Base-by-base conservation (phyloP, 37 sponge, comb jelly and placozoan genomes). In the Oscarella lobularis region DNA sequence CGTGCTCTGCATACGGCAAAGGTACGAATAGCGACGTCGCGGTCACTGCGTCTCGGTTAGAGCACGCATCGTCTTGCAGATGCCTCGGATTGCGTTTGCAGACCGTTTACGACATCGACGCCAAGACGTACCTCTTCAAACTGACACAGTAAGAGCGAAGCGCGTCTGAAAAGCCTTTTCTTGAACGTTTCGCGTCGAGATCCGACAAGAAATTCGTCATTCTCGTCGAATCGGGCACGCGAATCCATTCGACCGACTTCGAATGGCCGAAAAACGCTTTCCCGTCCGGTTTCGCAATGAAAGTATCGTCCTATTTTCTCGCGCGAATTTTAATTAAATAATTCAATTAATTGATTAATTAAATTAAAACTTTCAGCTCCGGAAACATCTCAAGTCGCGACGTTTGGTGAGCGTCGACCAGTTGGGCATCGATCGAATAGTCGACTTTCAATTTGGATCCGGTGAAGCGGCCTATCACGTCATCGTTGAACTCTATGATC, bases 281-380 rank as follows among this genome's bases (percentile, higher is more conserved):
- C 60, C 99, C 99, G 0, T 98, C 99, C 36, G 87, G 89, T 9
- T 98, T 98, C 77, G 80, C 92, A 36, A 90, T 94, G 89, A 98
- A 98, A 76, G 90, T 85, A 60, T n/a, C n/a, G n/a, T n/a, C n/a
- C n/a, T n/a, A n/a, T n/a, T n/a, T n/a, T n/a, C n/a, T n/a, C n/a
- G n/a, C n/a, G n/a, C n/a, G n/a, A n/a, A n/a, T n/a, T n/a, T n/a
- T n/a, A n/a, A n/a, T n/a, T n/a, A n/a, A n/a, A n/a, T n/a, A n/a
- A n/a, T n/a, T n/a, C n/a, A n/a, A n/a, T n/a, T n/a, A n/a, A n/a
- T n/a, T n/a, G n/a, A n/a, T n/a, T n/a, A n/a, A n/a, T n/a, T n/a
- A n/a, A n/a, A n/a, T n/a, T n/a, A n/a, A n/a, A n/a, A n/a, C n/a
- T n/a, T n/a, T n/a, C n/a, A n/a, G n/a, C n/a, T n/a, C n/a, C 78